Base-by-base conservation (phyloP, 1,140 invertebrate genomes). In the Orchestia grillus region DNA sequence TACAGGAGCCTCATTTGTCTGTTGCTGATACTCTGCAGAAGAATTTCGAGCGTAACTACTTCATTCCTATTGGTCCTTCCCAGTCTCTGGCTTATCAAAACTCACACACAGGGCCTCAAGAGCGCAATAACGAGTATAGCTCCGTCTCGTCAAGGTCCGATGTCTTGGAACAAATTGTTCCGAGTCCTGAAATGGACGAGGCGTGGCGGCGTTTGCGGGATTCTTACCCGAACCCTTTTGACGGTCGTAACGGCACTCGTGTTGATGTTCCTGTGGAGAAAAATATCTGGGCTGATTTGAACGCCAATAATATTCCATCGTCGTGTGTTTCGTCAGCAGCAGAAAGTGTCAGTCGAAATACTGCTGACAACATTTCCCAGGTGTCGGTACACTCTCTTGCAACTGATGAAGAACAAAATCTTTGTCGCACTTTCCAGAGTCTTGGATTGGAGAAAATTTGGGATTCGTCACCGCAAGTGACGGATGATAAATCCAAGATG, bases 241-340 rank as follows among this genome's bases (percentile, higher is more conserved):
- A 94, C 6, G 40, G 8, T 40, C 92, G 92, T n/a, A 44, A 45
- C 11, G 92, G 92, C 40, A 40, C 92, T n/a, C 43, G 92, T 40
- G 41, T 94, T 40, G 92, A 44, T 44, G 43, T 4, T 40, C 44
- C 96, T 87, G 62, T 95, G 44, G 96, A 96, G 87, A 97, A 97
- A 53, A 96, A 96, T 77, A 96, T 97, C 62, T 97, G 96, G 96
- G 96, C 96, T 36, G 96, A 97, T 88, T 96, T 95, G 47, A 97
- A 97, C 96, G 96, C 96, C 62, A 97, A 97, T 95, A 95, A 97
- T 96, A 96, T 97, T 15, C 53, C 44, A 44, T 94, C 92, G 11
- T 94, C 96, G 43, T 90, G 91, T 95, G 96, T 91, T 96, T 44
- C 57, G 41, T 87, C 57, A 16, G 87, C 42, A 16, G 16, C 53